These are phyloP conservation scores for Lagocephalus sceleratus DNA, from an alignment of 2,797 vertebrate genomes.

Conservation along the genomic window DNA sequence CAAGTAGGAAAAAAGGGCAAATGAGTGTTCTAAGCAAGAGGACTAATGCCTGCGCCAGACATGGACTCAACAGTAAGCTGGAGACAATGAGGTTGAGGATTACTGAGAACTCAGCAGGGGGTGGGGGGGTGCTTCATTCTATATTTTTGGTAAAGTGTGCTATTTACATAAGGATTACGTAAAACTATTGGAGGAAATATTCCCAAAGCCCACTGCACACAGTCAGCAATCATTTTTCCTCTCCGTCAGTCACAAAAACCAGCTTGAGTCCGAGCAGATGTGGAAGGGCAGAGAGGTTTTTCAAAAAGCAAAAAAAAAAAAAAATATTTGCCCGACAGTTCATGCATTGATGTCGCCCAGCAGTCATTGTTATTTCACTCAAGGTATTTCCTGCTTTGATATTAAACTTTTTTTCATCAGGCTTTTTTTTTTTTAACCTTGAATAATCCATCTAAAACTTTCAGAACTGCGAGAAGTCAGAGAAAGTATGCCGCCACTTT, in stretches of 20 bases:
- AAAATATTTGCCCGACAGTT: constrained; percentile 14
- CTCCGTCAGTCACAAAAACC: constrained; percentile 57
- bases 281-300: constrained; percentile 19
- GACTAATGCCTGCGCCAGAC: constrained; percentile 68
- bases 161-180: constrained; percentile 77
- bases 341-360: constrained; percentile 15
- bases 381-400: neutral
- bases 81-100: constrained; percentile 74
- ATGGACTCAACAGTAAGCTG: constrained; percentile 72
- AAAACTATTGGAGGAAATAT: constrained; percentile 72
- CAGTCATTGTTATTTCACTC: neutral
- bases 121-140: constrained; percentile 57
- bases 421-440: constrained; percentile 6
- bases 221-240: constrained; percentile 58
- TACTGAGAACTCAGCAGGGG: constrained; percentile 51
- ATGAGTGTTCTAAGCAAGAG: constrained; percentile 58
- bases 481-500: neutral
- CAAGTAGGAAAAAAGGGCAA: constrained; percentile 37
- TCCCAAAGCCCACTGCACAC: constrained; percentile 66
- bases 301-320: constrained; percentile 17
- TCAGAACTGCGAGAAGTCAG: neutral
- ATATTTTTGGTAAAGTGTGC: constrained; percentile 70
- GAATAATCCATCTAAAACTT: neutral
- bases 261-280: constrained; percentile 54
- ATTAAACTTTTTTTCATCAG: constrained; percentile 9